Evolutionary conservation across 2,113 vertebrate genomes (phyloP), one percentile per base, ranked within the genome.

Genomic region (Cranoglanis bouderius): DNA sequence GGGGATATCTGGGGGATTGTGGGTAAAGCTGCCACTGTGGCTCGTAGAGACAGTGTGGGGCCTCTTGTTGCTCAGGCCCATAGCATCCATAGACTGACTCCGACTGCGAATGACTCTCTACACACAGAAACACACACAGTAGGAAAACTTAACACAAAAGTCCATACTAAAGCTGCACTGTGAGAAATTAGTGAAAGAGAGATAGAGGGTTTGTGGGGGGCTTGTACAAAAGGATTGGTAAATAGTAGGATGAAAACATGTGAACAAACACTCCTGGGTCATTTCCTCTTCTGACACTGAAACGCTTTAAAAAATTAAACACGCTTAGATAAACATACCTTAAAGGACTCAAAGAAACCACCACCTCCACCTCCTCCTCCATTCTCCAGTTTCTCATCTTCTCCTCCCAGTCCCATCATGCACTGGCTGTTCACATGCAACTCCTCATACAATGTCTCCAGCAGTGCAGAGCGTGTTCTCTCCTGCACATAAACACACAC

Each of bases 331-430:
- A 59, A 35, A 51, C 89, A 94, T 96, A 98, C 98, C 97, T 99
- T 99, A 91, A 99, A 99, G 89, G 98, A 98, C 88, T 98, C 97
- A 32, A 99, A 98, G 94, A 99, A 98, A 40, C 98, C 97, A 29
- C 96, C 97, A 0, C 97, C 95, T 32, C 95, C 95, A 0, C 90
- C 88, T 38, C 90, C 84, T 75, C 96, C 92, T 13, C 98, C 97
- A 0, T 99, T 99, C 95, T 99, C 98, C 94, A 97, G 92, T 91
- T 97, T 97, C 77, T 98, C 98, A 0, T 98, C 98, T 0, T 98
- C 98, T 3, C 96, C 95, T 18, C 96, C 95, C 84, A 98, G 91
- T 49, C 97, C 97, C 98, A 98, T 97, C 98, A 99, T 98, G 93
- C 97, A 96, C 95, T 99, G 98, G 93, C 98, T 99, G 96, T 98